phyloP scores from a whole-genome alignment of 2,113 vertebrate species.

The Rhinolophus ferrumequinum region DNA sequence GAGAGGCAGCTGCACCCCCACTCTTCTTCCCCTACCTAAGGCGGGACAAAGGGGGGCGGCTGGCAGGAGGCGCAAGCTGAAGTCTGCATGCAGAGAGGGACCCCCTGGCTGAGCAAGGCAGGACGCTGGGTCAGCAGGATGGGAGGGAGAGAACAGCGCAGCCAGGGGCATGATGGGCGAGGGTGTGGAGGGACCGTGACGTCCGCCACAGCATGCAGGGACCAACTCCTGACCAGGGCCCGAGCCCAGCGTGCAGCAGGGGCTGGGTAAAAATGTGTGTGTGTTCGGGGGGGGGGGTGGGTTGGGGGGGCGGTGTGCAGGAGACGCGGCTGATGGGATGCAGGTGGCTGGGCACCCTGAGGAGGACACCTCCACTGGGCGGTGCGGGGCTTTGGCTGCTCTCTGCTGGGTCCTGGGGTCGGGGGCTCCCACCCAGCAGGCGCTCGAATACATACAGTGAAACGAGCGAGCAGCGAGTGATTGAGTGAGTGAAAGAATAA shows the following conservation, averaged over 20 bases:
- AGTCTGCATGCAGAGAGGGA: neutral
- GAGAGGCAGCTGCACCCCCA: neutral
- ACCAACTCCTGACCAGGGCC: neutral
- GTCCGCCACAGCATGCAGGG: neutral
- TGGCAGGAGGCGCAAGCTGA: neutral
- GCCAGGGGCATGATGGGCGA: no score
- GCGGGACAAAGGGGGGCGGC: no score
- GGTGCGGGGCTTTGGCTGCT: neutral
- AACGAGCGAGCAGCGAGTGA: neutral
- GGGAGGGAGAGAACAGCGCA: neutral
- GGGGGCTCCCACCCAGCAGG: neutral
- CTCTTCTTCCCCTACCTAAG: neutral
- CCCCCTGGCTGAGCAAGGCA: neutral
- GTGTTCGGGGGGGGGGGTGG: no score
- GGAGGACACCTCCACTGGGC: neutral
- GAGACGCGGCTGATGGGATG: accelerated
- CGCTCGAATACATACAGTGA: neutral
- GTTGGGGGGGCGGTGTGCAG: no score
- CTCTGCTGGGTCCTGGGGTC: neutral
- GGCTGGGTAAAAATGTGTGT: neutral
- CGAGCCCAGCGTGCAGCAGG: neutral
- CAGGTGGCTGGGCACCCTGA: neutral
- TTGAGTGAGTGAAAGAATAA: neutral
- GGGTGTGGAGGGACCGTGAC: neutral
- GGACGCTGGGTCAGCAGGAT: neutral